Conservation (phyloP, 2,113 vertebrate genomes). For the Nerophis lumbriciformis region DNA sequence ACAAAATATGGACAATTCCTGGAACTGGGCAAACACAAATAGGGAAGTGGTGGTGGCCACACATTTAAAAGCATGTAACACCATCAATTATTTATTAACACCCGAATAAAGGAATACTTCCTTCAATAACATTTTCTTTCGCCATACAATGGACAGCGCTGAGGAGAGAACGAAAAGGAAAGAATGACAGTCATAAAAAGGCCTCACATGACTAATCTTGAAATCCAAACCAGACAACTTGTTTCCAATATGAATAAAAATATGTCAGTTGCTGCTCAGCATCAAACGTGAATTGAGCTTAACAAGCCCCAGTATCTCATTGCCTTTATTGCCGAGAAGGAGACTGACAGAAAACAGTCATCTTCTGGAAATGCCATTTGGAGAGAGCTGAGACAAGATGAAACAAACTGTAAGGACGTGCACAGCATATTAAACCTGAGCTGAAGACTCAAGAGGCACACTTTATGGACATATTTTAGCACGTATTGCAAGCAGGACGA, state of each 20-base stretch:
- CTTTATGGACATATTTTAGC: not conserved
- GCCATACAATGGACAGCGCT: constrained; percentile 21
- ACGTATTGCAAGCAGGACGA: not conserved
- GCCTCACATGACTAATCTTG: constrained; percentile 6
- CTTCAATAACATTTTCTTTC: constrained; percentile 37
- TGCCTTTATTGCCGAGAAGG: constrained; percentile 31
- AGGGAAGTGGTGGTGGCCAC: constrained; percentile 52
- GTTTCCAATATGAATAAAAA: constrained; percentile 15
- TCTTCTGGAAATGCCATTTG: constrained; percentile 18
- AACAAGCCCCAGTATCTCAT: constrained; percentile 23
- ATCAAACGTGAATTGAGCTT: constrained; percentile 31
- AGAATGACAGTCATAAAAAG: not conserved
- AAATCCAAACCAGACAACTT: constrained; percentile 40
- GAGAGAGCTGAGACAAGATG: constrained; percentile 6
- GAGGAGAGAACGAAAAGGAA: constrained; percentile 4
- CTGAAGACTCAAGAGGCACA: not conserved
- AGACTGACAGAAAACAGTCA: constrained; percentile 46
- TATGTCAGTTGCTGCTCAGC: constrained; percentile 36
- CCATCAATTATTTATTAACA: constrained; percentile 70
- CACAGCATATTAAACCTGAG: not conserved
- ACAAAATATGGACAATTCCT: constrained; percentile 59
- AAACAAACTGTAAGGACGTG: constrained; percentile 1
- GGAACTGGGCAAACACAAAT: constrained; percentile 64
- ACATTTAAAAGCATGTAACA: constrained; percentile 43
- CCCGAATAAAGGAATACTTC: constrained; percentile 55